phyloP scores from a whole-genome alignment of 2,888 invertebrate genomes.

The Erynnis tages region DNA sequence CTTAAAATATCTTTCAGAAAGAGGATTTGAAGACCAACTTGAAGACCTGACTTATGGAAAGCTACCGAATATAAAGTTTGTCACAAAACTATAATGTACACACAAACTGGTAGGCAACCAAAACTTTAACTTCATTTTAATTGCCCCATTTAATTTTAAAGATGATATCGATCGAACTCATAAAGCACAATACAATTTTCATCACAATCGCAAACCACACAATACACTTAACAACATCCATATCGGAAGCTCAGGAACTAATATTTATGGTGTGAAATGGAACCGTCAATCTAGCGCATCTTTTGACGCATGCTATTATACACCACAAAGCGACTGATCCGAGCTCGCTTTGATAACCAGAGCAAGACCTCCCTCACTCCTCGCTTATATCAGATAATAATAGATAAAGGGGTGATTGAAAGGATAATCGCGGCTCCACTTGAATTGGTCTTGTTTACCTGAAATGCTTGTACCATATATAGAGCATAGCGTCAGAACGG shows the following conservation, averaged over 20 bases:
- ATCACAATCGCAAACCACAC: no score
- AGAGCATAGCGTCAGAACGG: constrained; percentile 39
- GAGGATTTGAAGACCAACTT: no score
- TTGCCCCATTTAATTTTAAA: no score
- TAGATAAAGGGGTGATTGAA: constrained; percentile 56
- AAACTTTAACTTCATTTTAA: no score
- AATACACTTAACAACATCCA: no score
- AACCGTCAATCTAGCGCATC: constrained; percentile 11
- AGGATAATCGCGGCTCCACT: constrained; percentile 52
- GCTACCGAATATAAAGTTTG: no score
- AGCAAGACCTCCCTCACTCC: constrained; percentile 43
- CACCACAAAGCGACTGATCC: constrained; percentile 48
- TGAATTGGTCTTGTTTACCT: constrained; percentile 63
- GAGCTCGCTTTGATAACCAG: constrained; percentile 30
- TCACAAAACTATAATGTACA: no score
- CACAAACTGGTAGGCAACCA: no score
- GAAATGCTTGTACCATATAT: constrained; percentile 60
- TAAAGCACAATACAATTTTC: no score
- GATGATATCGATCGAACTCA: no score
- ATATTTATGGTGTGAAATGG: constrained; percentile 20
- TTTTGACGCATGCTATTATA: constrained; percentile 51
- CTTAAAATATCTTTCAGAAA: no score
- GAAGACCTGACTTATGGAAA: no score
- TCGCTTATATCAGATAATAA: constrained; percentile 51
- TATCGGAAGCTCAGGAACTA: constrained; percentile 12